Evolutionary conservation across 2,797 vertebrate species (phyloP), one percentile per base, ranked within the genome.

Genomic region (Rallus crepitans): DNA sequence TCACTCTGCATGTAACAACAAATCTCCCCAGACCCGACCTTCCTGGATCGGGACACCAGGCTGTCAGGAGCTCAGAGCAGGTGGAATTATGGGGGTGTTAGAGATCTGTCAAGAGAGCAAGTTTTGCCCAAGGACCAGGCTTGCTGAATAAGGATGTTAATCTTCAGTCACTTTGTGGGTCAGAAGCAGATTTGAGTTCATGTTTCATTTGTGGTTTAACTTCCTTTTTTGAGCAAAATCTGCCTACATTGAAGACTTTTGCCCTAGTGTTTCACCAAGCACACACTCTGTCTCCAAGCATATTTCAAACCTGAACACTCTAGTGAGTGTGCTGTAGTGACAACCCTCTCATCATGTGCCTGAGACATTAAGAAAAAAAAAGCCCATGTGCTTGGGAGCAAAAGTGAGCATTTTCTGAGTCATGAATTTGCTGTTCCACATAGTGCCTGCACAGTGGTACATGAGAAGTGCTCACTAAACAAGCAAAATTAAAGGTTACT

Each of bases 221-320:
- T 96, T 97, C 96, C 89, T 75, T 52, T 83, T 96, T 85, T 3
- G 1, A 77, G 68, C 59, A 82, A 93, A 91, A 96, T 87, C 50
- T 95, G 92, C 93, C 70, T 87, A 59, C 75, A 17, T 19, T 35
- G 81, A 95, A 94, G 73, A 83, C 64, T 93, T 90, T 93, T 93
- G 76, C 70, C 70, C 88, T 76, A 60, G 53, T 70, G 12, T 95
- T 89, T 93, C 57, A 86, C 25, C 15, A 65, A 70, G 17, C 18
- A 47, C 2, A 14, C 48, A 60, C 20, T 40, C 42, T 73, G 14
- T 65, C 86, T 94, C 77, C n/a, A 69, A 82, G 84, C 4, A 0
- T 63, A 45, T 68, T 90, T 83, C 33, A 45, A 17, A 48, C 50
- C 37, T 52, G 55, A 50, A 73, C 61, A 39, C 37, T 76, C 18